Evolutionary conservation across 2,113 vertebrate genomes (phyloP).

Genomic region (Platysternon megacephalum): DNA sequence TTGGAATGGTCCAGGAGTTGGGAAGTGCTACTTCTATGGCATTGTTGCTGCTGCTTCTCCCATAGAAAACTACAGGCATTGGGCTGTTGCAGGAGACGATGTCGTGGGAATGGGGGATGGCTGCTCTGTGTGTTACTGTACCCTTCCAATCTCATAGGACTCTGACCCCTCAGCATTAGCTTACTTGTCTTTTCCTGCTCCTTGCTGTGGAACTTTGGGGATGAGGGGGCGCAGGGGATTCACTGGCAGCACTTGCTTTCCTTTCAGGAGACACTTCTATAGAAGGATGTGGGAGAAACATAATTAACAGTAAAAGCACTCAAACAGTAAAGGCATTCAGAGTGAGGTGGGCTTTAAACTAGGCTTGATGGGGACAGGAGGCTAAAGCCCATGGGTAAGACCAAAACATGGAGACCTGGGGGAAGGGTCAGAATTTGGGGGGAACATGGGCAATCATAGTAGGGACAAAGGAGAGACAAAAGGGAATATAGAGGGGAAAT

Average conservation of each 20-base stretch:
- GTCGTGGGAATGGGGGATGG: not conserved
- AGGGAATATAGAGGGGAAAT: not conserved
- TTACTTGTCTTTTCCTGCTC: not conserved
- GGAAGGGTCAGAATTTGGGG: not conserved
- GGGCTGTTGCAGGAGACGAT: not conserved
- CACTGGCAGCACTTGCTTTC: conserved; percentile 7
- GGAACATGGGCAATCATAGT: not conserved
- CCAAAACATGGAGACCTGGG: not conserved
- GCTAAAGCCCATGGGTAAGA: not conserved
- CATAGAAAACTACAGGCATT: not conserved
- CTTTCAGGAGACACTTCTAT: not conserved
- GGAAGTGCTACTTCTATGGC: not conserved
- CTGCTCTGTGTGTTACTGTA: not conserved
- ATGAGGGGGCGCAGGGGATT: not conserved
- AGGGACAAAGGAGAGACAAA: not conserved
- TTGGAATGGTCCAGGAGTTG: not conserved
- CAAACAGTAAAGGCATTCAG: not conserved
- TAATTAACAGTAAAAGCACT: too few relatives aligned
- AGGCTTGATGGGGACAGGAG: not conserved
- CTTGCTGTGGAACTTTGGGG: not conserved
- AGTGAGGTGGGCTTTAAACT: not conserved
- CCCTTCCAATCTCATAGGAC: rapidly evolving
- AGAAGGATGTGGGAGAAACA: not conserved
- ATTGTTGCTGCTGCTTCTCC: not conserved
- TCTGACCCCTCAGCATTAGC: not conserved